Evolutionary conservation across 2,113 vertebrate genomes (phyloP).

Genomic region (Rhynchomys soricoides): DNA sequence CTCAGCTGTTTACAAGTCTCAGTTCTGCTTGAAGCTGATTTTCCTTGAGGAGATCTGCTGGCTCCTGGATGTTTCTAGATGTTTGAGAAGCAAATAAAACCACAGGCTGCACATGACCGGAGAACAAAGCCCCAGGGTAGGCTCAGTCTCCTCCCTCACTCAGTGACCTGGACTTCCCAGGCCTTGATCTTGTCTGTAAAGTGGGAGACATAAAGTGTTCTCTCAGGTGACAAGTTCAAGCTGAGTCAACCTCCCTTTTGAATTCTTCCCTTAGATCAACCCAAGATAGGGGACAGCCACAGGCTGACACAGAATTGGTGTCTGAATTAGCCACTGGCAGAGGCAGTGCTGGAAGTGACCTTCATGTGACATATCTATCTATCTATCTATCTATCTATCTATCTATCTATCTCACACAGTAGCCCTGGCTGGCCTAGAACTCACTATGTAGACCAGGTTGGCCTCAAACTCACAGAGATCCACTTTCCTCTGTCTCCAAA

Average conservation of each 20-base stretch:
- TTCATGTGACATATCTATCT: background rate
- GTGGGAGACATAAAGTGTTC: background rate
- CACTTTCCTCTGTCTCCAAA: background rate
- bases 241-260: background rate
- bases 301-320: background rate
- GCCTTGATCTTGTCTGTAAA: background rate
- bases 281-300: background rate
- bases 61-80: background rate
- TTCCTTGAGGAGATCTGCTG: background rate
- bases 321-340: background rate
- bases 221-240: background rate
- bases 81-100: background rate
- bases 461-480: background rate
- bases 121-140: background rate
- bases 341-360: background rate
- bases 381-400: no score
- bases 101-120: background rate
- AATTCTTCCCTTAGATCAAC: background rate
- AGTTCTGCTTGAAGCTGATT: constrained; percentile 39
- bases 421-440: background rate
- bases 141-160: background rate
- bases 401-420: background rate
- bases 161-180: background rate
- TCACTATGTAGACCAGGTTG: background rate
- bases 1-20: constrained; percentile 63